phyloP scores from a whole-genome alignment of 2,113 vertebrate species.

The Dasyprocta punctata region DNA sequence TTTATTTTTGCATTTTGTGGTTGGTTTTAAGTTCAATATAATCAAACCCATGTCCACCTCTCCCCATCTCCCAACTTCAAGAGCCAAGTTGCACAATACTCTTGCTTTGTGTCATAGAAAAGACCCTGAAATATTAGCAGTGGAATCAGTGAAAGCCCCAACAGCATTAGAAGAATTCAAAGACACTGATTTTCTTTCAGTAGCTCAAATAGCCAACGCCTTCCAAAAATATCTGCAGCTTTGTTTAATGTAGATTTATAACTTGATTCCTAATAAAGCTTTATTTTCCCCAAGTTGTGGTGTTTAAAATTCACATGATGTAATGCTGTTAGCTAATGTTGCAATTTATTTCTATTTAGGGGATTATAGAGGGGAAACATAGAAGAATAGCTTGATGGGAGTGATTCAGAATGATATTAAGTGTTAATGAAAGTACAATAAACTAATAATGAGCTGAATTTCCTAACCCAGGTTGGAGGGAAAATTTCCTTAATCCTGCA shows the following conservation, averaged over 20 bases:
- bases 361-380: conserved; percentile 31
- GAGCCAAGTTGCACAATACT: not conserved
- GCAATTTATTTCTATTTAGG: conserved; percentile 77
- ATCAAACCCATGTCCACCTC: not conserved
- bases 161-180: conserved; percentile 79
- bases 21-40: conserved; percentile 42
- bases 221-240: conserved; percentile 79
- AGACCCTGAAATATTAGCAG: not conserved
- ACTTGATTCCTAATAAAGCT: conserved; percentile 76
- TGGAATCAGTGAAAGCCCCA: conserved; percentile 53
- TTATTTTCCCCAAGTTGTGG: conserved; percentile 71
- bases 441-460: conserved; percentile 56
- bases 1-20: not conserved
- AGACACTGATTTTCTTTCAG: conserved; percentile 81
- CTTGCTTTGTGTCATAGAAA: not conserved
- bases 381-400: conserved; percentile 49
- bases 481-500: not conserved
- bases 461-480: conserved; percentile 1
- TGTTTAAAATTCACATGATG: conserved; percentile 76
- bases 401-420: conserved; percentile 65
- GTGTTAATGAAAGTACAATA: conserved; percentile 63
- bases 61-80: not conserved
- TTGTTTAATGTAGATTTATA: conserved; percentile 74
- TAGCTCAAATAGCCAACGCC: conserved; percentile 69
- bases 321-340: conserved; percentile 69